A percentile compares a stretch with the other conserved stretches of the same genome.
Evolutionary conservation across 2,888 invertebrate genomes (phyloP).

Genomic region (Prosapia bicincta): DNA sequence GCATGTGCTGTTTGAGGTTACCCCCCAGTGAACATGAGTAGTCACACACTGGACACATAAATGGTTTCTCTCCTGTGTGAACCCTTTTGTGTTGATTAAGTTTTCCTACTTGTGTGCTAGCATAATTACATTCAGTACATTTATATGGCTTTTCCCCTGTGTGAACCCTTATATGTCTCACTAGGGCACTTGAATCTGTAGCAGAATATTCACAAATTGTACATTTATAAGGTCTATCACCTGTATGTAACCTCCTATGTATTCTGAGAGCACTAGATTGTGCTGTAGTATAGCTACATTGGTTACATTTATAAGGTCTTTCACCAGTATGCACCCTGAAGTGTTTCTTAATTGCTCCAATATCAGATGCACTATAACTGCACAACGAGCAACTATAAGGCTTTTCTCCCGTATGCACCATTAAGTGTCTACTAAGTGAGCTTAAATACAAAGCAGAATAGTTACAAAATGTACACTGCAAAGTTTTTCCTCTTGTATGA

Average conservation of each 20-base stretch:
- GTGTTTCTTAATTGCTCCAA: background rate
- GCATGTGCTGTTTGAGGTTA: slow-evolving; percentile 2
- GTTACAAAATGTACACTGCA: background rate
- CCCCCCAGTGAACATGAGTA: background rate
- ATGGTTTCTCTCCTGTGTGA: background rate
- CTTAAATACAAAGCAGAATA: background rate
- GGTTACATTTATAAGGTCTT: background rate
- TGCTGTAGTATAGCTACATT: background rate
- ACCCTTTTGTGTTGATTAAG: background rate
- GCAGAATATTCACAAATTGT: slow-evolving; percentile 3
- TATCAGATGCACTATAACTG: background rate
- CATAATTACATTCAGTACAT: slow-evolving; percentile 11
- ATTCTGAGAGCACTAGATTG: slow-evolving; percentile 5
- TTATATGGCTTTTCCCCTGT: background rate
- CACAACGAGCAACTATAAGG: background rate
- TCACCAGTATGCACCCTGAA: background rate
- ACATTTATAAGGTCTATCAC: background rate
- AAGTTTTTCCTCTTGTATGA: background rate
- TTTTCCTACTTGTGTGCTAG: background rate
- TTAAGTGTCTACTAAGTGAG: background rate
- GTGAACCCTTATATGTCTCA: background rate
- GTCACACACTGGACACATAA: background rate
- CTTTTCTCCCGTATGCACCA: background rate
- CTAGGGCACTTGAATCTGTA: background rate
- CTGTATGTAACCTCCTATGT: background rate